Evolutionary conservation across 2,888 invertebrate genomes (phyloP), one percentile per base, ranked within the genome.

Genomic region (Limnephilus auricula): DNA sequence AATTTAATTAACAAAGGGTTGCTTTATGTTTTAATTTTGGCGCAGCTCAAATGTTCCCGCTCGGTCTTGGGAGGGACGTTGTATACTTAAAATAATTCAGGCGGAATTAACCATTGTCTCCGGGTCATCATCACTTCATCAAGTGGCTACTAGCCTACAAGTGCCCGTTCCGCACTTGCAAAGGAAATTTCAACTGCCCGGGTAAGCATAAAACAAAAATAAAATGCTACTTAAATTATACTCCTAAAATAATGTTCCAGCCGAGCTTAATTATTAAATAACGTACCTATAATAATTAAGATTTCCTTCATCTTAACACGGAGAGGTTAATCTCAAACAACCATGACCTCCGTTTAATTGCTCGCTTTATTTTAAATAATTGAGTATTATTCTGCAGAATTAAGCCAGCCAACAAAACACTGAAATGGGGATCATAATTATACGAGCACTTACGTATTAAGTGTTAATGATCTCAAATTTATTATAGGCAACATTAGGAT

Each of bases 271-370:
- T 65, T 65, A 65, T 65, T 65, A 65, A 65, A 9, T n/a, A n/a
- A 65, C 65, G 65, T 65, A 65, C 65, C 65, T 25, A 65, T 65
- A 25, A 65, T 65, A 65, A 65, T 65, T 65, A 65, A 65, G 65
- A 65, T 80, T 80, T 80, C 32, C 80, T 32, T 32, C 32, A 80
- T 80, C 80, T 80, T 80, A 80, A 32, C 65, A 32, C 80, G 15
- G 31, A 80, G 80, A 32, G 80, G 32, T 32, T 80, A 80, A 80
- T 80, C 80, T 32, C 80, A 5, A 80, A 80, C 80, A 32, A 80
- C 80, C 80, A 80, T 80, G 32, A 80, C 80, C 80, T 80, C 80
- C 13, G 3, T 80, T 80, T 80, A 32, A 80, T 80, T 80, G 80
- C 80, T 80, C 80, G 32, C 31, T 80, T 80, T 80, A 80, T 80